Conservation (phyloP, 2,888 invertebrate genomes). For the Athalia cordata region DNA sequence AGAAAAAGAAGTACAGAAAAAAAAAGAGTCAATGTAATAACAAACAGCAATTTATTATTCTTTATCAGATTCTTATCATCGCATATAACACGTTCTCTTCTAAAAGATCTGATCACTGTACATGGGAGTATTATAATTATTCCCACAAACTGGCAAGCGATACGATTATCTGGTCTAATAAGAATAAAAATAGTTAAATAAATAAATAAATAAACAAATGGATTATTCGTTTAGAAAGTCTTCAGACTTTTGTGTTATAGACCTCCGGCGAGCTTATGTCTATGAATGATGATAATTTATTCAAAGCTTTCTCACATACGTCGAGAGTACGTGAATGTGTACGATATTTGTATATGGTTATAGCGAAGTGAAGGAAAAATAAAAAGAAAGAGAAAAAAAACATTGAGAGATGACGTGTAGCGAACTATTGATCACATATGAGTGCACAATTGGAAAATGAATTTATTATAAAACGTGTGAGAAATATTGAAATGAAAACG, state of each 20-base stretch:
- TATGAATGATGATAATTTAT: slow-evolving; percentile 19
- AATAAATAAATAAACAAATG: too few relatives aligned
- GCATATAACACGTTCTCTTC: background rate
- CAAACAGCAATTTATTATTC: slow-evolving; percentile 23
- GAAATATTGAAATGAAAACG: background rate
- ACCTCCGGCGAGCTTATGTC: background rate
- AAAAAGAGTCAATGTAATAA: background rate
- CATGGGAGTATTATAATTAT: background rate
- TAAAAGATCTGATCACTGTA: slow-evolving; percentile 15
- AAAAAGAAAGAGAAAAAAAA: background rate
- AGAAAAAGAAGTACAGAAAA: background rate
- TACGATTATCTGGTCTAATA: background rate
- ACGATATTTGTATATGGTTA: background rate
- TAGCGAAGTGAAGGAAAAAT: background rate
- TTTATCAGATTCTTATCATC: slow-evolving; percentile 24
- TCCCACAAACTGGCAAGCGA: background rate
- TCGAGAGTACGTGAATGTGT: too few relatives aligned
- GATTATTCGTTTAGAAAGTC: background rate
- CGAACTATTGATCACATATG: slow-evolving; percentile 25
- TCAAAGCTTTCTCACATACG: slow-evolving; percentile 10
- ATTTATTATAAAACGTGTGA: background rate
- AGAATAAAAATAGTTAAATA: background rate
- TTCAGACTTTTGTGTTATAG: background rate
- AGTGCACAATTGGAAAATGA: background rate
- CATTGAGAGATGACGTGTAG: slow-evolving; percentile 22